Evolutionary conservation across 2,113 vertebrate genomes (phyloP), one percentile per base, ranked within the genome.

Genomic region (Sterna hirundo): DNA sequence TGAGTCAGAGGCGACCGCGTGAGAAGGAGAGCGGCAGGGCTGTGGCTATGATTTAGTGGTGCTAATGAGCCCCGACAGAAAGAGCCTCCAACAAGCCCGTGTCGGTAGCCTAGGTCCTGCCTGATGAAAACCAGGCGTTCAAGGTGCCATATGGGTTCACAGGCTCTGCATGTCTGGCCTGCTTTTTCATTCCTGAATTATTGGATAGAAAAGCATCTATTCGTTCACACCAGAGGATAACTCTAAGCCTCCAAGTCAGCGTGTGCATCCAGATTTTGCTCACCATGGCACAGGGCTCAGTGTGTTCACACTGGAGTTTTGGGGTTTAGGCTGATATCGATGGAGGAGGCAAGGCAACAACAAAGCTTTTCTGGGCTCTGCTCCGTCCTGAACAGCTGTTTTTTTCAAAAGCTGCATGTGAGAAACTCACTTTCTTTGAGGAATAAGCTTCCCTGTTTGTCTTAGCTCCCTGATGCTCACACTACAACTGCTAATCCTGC

Each of bases 1-100:
- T 15, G 52, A 88, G 69, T 46, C 87, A 64, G 78, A 87, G 60
- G 52, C 4, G 1, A n/a, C 44, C 0, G 0, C 7, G 2, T 5
- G 83, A 90, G 89, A 11, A 83, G 10, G 14, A 80, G 66, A 85
- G 62, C 2, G 12, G 58, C 38, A 44, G 58, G 93, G 83, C 72
- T 92, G 65, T 72, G 65, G 76, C 81, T 75, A 4, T 88, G 88
- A 94, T 88, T 96, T 96, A 91, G 62, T 69, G 64, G 42, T 65
- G 60, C n/a, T 96, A 94, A 96, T 58, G 79, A 97, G 60, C 40
- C 49, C 62, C 3, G 4, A 83, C 47, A 88, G 46, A 22, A 58
- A 52, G 57, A 36, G 36, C 13, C 27, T 75, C 79, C 30, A 18
- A 47, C 47, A 58, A 83, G 9, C 32, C 27, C 0, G 0, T 58